A percentile compares a stretch with the other conserved stretches of the same genome.
Evolutionary conservation across 2,797 vertebrate species (phyloP).

Genomic region (Anguilla megastoma): DNA sequence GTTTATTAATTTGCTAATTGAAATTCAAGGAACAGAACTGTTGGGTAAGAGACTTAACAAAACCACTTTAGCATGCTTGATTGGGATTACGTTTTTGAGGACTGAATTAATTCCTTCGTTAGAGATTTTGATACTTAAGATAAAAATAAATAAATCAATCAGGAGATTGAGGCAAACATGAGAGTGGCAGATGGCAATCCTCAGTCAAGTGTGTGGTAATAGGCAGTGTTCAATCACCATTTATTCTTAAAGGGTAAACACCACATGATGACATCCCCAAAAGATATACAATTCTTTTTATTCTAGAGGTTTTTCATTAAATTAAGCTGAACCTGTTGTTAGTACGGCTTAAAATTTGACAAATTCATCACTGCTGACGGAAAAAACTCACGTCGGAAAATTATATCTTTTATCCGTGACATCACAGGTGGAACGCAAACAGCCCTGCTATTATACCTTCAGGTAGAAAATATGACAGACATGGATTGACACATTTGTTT

Average conservation of each 20-base stretch:
- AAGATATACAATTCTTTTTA: too few relatives aligned
- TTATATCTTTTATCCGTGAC: too few relatives aligned
- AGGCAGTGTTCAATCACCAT: not conserved
- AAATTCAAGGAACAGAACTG: constrained; percentile 56
- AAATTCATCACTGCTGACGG: too few relatives aligned
- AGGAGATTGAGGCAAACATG: not conserved
- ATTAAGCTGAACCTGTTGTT: too few relatives aligned
- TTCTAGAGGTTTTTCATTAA: too few relatives aligned
- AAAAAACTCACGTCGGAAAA: too few relatives aligned
- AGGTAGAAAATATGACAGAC: too few relatives aligned
- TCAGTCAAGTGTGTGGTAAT: not conserved
- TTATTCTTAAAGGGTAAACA: not conserved
- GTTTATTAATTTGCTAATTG: constrained; percentile 65
- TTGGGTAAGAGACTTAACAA: constrained; percentile 47
- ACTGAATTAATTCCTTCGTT: constrained; percentile 18
- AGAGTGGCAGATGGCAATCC: not conserved
- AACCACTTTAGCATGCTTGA: constrained; percentile 45
- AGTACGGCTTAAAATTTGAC: too few relatives aligned
- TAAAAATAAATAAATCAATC: not conserved
- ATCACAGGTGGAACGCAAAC: too few relatives aligned
- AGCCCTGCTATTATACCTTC: too few relatives aligned
- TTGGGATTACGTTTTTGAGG: constrained; percentile 35
- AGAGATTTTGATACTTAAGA: not conserved
- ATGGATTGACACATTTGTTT: too few relatives aligned
- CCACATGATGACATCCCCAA: too few relatives aligned